Percentiles rank a stretch among this genome's conserved stretches.
These are phyloP conservation scores for Cyphomyrus discorhynchus DNA, from an alignment of 2,113 vertebrate genomes.

Conservation along the genomic window DNA sequence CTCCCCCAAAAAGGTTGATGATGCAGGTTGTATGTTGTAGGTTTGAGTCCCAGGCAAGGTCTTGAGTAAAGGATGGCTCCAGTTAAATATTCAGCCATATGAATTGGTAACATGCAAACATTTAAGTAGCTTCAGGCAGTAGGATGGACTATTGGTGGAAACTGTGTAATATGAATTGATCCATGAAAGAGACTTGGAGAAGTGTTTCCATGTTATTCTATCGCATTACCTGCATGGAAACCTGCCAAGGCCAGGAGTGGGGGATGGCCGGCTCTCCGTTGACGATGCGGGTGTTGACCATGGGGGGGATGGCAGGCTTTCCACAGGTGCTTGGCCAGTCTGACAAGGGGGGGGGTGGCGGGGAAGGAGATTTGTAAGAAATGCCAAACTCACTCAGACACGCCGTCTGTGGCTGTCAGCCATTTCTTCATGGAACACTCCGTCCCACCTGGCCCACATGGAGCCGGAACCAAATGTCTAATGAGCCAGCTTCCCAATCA, in stretches of 20 bases:
- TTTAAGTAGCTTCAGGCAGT: background rate
- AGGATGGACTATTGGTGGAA: too few species aligned
- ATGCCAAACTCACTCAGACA: background rate
- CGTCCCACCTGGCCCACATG: background rate
- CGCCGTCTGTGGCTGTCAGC: background rate
- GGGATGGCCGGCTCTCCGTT: slow-evolving; percentile 58
- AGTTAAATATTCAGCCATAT: background rate
- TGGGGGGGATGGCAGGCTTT: slow-evolving; percentile 41
- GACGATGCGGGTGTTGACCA: slow-evolving; percentile 54
- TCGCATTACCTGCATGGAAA: slow-evolving; percentile 64
- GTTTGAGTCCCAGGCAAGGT: background rate
- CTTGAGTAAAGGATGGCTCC: background rate
- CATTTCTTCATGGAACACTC: background rate
- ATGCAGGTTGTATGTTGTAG: background rate
- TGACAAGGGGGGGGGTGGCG: slow-evolving; percentile 43
- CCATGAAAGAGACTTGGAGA: background rate
- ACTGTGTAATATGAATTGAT: background rate
- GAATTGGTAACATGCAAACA: background rate
- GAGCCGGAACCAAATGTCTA: background rate
- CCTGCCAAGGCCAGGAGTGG: slow-evolving; percentile 69
- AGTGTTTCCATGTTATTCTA: background rate
- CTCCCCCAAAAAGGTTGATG: background rate
- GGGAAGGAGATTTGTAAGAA: slow-evolving; percentile 32
- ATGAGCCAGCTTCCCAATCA: background rate
- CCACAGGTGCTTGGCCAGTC: slow-evolving; percentile 55